Evolutionary conservation across 2,797 vertebrate genomes (phyloP).

Genomic region (Chelon labrosus): DNA sequence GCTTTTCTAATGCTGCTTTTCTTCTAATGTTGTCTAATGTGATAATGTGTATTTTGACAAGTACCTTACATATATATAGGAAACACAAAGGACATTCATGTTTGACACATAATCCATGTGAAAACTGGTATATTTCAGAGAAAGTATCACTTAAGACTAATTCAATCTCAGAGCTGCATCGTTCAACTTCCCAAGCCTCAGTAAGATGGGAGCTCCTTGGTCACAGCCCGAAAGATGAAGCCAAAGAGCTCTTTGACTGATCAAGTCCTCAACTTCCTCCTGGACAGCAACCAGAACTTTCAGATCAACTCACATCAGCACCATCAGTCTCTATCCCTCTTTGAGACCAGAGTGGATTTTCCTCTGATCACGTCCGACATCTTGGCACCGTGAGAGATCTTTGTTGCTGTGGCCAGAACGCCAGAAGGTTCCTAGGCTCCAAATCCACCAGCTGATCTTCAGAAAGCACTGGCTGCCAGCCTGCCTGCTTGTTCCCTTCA

Average conservation of each 20-base stretch:
- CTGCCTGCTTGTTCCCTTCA: background rate
- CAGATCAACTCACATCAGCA: background rate
- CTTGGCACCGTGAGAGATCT: background rate
- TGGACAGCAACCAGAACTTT: background rate
- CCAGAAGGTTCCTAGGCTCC: slow-evolving; percentile 7
- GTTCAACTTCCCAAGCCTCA: background rate
- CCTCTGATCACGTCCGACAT: background rate
- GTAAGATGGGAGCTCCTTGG: background rate
- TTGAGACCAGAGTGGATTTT: background rate
- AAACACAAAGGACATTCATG: background rate
- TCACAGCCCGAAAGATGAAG: background rate
- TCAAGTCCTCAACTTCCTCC: background rate
- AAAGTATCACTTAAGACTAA: background rate
- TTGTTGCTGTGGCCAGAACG: background rate
- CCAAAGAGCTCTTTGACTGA: slow-evolving; percentile 7
- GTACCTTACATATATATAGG: no score
- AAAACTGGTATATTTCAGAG: slow-evolving; percentile 3
- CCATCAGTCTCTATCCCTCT: background rate
- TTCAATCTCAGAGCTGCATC: background rate
- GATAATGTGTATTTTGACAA: no score
- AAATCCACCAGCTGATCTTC: slow-evolving; percentile 15
- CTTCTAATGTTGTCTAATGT: no score
- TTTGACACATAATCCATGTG: slow-evolving; percentile 9
- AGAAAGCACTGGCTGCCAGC: slow-evolving; percentile 14
- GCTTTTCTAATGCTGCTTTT: no score